Base-by-base conservation (phyloP, 2,888 invertebrate genomes). In the Chymomyza caudatula region DNA sequence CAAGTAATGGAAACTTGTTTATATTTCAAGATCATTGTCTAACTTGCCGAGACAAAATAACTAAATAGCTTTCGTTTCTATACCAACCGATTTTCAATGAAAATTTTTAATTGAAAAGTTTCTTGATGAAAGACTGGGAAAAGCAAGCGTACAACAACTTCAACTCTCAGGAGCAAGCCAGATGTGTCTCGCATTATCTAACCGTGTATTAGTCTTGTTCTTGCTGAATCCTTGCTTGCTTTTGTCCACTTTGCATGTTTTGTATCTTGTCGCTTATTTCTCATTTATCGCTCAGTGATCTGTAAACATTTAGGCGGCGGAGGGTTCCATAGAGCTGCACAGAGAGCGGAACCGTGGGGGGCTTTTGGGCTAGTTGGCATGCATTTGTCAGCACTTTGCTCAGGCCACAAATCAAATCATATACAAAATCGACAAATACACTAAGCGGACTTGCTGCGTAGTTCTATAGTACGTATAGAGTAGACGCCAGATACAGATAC, bases 401-500 rank as follows among this genome's bases (percentile, higher is more conserved):
- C 11, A 37, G 29, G 29, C 29, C 29, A 37, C 29, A 37, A 37
- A 37, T 37, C 29, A 37, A 37, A 37, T 37, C 11, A 11, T 37
- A 37, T 37, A 37, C 29, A 2, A 37, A 37, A 37, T 37, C 29
- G 29, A 37, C 29, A 37, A 37, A 37, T 37, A 11, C 29, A 37
- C 29, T 37, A 37, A 37, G 5, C 29, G 4, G 11, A 37, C 29
- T 37, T 37, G 29, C 29, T 37, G 29, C 29, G 29, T 37, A 37
- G 29, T 37, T 11, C 29, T 37, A 37, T 37, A 37, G 8, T 37
- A 37, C 11, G 11, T n/a, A n/a, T 6, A 37, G 37, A 37, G 37
- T 47, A 47, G 44, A 47, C 17, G 51, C 15, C 19, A 52, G 62
- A 42, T 37, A 2, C 60, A 37, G 20, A 15, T 59, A 67, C 60